phyloP scores from a whole-genome alignment of 1,140 invertebrate species.

The Eupeodes corollae region DNA sequence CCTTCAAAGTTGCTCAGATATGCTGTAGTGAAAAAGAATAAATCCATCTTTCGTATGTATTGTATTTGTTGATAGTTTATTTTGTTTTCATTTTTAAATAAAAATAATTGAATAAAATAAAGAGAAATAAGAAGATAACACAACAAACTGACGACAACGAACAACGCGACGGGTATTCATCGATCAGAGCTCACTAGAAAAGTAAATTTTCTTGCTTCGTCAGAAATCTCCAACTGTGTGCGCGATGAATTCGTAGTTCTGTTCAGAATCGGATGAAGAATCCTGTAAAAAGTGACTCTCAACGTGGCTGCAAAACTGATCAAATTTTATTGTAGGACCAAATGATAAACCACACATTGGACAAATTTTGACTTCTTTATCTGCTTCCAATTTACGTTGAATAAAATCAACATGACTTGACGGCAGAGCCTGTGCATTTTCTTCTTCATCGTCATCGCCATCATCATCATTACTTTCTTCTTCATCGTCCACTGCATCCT shows the following conservation, averaged over 20 bases:
- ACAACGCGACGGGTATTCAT: not conserved
- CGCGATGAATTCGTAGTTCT: conserved; percentile 7
- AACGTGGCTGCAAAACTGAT: conserved; percentile 25
- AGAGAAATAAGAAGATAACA: no score
- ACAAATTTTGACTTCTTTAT: conserved; percentile 23
- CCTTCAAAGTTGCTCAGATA: no score
- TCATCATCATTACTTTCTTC: no score
- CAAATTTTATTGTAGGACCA: conserved; percentile 16
- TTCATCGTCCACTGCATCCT: no score
- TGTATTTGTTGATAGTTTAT: no score
- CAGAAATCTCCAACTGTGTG: conserved; percentile 5
- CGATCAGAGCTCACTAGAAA: not conserved
- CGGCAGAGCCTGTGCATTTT: no score
- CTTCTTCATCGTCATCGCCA: no score
- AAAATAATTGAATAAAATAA: no score
- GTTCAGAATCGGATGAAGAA: conserved; percentile 3
- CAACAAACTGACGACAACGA: no score
- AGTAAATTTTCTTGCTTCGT: not conserved
- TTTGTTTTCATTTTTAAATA: no score
- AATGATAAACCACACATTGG: conserved; percentile 30
- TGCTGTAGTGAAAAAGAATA: no score
- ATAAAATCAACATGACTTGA: conserved; percentile 6
- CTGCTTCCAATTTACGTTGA: conserved; percentile 4
- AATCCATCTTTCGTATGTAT: no score
- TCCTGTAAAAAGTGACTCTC: conserved; percentile 27